Evolutionary conservation across 2,888 invertebrate genomes (phyloP).

Genomic region (Apodemia duryi): DNA sequence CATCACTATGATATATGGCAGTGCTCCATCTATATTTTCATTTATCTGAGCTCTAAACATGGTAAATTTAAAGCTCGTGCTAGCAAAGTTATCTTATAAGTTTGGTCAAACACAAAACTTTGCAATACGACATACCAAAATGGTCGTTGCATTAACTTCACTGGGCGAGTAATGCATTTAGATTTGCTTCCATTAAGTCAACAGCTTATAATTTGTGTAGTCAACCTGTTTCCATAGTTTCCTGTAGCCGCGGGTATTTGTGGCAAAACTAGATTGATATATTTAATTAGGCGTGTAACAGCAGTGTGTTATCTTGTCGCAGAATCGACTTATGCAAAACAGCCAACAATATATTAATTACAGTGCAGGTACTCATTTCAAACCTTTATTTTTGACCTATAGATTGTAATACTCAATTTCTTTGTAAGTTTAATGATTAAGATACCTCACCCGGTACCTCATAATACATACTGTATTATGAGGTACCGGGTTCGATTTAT

Average conservation of each 20-base stretch:
- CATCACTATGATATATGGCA: too few relatives aligned
- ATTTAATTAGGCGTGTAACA: constrained; percentile 17
- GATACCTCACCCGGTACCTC: too few relatives aligned
- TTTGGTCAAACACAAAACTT: not conserved
- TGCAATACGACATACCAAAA: constrained; percentile 2
- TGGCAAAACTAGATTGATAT: constrained; percentile 10
- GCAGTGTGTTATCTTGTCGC: constrained; percentile 6
- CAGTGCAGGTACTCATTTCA: not conserved
- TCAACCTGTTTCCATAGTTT: constrained; percentile 9
- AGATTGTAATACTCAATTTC: too few relatives aligned
- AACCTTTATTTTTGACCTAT: not conserved
- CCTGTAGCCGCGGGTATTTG: constrained; percentile 3
- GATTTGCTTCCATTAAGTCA: constrained; percentile 2
- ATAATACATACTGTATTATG: too few relatives aligned
- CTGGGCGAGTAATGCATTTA: not conserved
- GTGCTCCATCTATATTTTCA: too few relatives aligned
- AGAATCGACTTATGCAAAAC: constrained; percentile 22
- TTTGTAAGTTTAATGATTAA: too few relatives aligned
- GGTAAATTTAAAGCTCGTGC: not conserved
- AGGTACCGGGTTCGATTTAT: too few relatives aligned
- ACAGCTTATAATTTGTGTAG: constrained; percentile 3
- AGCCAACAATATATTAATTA: constrained; percentile 4
- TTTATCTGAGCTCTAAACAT: too few relatives aligned
- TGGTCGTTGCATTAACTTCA: not conserved
- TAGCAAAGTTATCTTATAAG: not conserved